Evolutionary conservation across 2,113 vertebrate species (phyloP), one percentile per base, ranked within the genome.

Genomic region (Xenopus borealis): DNA sequence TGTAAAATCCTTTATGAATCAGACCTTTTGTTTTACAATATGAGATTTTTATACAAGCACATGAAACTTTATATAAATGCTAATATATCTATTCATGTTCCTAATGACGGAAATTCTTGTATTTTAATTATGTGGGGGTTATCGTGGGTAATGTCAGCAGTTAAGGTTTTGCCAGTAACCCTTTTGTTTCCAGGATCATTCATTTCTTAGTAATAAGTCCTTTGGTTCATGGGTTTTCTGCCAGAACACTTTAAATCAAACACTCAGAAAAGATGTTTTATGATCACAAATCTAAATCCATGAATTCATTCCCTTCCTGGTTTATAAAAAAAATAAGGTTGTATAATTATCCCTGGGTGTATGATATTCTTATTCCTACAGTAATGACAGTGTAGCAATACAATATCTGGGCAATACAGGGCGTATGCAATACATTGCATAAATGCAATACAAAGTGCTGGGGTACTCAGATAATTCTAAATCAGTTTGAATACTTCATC

Each of bases 31-130:
- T 77, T 77, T 77, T 70, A 77, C 74, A 70, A 77, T 77, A 77
- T 77, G 74, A 70, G 74, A 70, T 77, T 77, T 77, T 77, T 77
- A 64, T 67, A 77, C 67, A 12, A 61, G 74, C 74, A 52, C 20
- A 77, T 77, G 74, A 77, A 77, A 77, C 67, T 77, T 77, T 77
- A 77, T 77, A 77, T 77, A 77, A 77, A 77, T 77, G 74, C 74
- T 77, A 77, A 77, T 77, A 77, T 70, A 70, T 70, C 66, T 69
- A 77, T 70, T 77, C 74, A 77, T 61, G 67, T 18, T 61, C 33
- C 67, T 77, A 77, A 69, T 70, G 66, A 77, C 64, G 74, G 74
- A 77, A 77, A 77, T 70, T 69, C 66, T 53, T 57, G 66, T 64
- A 40, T 77, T 77, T 77, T 77, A 77, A 77, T 77, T 77, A 77